Percentiles rank a stretch among this genome's conserved stretches.
phyloP scores from a whole-genome alignment of 2,888 invertebrate species.

The Ophraella communa region DNA sequence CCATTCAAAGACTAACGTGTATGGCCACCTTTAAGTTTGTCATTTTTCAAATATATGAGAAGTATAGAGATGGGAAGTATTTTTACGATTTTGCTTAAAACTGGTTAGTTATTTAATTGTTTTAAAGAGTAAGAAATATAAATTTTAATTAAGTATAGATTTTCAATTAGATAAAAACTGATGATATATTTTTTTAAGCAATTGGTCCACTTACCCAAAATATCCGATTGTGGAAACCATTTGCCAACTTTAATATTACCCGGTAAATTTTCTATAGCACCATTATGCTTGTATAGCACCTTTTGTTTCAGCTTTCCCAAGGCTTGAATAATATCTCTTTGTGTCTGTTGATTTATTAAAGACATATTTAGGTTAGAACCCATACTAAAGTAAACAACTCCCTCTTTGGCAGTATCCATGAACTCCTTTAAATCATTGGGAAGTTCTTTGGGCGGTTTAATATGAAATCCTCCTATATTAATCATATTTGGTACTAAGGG shows the following conservation, averaged over 20 bases:
- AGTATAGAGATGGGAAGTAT: no score
- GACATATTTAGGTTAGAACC: slow-evolving; percentile 66
- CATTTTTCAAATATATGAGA: no score
- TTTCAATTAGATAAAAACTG: no score
- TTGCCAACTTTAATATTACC: slow-evolving; percentile 56
- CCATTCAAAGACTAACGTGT: no score
- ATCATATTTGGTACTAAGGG: slow-evolving; percentile 66
- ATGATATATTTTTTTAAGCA: no score
- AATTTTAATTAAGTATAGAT: no score
- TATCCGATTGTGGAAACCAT: slow-evolving; percentile 56
- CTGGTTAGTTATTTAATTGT: no score
- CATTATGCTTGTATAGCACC: slow-evolving; percentile 71
- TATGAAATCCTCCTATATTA: slow-evolving; percentile 66
- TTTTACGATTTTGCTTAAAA: no score
- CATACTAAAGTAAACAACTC: slow-evolving; percentile 67
- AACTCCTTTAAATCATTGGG: slow-evolving; percentile 61
- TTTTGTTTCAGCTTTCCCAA: slow-evolving; percentile 67
- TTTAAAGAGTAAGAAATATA: no score
- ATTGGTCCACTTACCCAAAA: slow-evolving; percentile 51
- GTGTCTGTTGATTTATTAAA: slow-evolving; percentile 62
- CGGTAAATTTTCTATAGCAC: slow-evolving; percentile 54
- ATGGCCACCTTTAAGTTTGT: no score
- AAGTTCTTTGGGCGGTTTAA: slow-evolving; percentile 45
- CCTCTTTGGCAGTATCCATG: slow-evolving; percentile 63
- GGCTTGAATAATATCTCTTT: slow-evolving; percentile 63